Percentiles rank a stretch among this genome's conserved stretches.
phyloP scores from a whole-genome alignment of 2,888 invertebrate species.

The Harpalus rufipes region DNA sequence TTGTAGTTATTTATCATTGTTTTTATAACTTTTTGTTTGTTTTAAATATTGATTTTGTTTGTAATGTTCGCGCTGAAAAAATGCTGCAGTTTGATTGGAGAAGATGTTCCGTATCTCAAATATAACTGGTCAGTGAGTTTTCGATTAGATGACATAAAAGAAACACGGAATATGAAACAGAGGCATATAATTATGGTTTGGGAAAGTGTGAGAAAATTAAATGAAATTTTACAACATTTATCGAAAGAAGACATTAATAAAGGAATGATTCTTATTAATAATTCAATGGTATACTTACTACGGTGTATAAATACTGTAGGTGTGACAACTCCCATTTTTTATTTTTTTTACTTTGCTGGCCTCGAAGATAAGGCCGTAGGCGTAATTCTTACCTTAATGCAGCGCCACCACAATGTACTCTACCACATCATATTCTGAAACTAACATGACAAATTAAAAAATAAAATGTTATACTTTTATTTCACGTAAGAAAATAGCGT shows the following conservation, averaged over 20 bases:
- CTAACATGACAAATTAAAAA: too few species aligned
- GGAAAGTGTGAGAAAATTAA: conserved; percentile 66
- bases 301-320: too few species aligned
- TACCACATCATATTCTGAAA: too few species aligned
- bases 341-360: too few species aligned
- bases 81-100: conserved; percentile 65
- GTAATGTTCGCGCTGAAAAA: conserved; percentile 52
- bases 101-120: conserved; percentile 67
- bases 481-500: too few species aligned
- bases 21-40: conserved; percentile 27
- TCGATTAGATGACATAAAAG: conserved; percentile 15
- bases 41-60: conserved; percentile 43
- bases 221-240: conserved; percentile 56
- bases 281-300: conserved; percentile 59
- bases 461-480: too few species aligned
- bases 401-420: too few species aligned
- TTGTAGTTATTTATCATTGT: not conserved
- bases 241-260: conserved; percentile 31
- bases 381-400: too few species aligned
- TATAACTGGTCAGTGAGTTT: conserved; percentile 67
- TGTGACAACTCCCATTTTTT: too few species aligned
- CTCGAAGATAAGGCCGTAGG: too few species aligned
- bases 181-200: conserved; percentile 67
- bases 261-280: conserved; percentile 67
- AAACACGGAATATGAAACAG: conserved; percentile 53